Evolutionary conservation across 1,140 invertebrate species (phyloP).

Genomic region (Temnothorax curvispinosus): DNA sequence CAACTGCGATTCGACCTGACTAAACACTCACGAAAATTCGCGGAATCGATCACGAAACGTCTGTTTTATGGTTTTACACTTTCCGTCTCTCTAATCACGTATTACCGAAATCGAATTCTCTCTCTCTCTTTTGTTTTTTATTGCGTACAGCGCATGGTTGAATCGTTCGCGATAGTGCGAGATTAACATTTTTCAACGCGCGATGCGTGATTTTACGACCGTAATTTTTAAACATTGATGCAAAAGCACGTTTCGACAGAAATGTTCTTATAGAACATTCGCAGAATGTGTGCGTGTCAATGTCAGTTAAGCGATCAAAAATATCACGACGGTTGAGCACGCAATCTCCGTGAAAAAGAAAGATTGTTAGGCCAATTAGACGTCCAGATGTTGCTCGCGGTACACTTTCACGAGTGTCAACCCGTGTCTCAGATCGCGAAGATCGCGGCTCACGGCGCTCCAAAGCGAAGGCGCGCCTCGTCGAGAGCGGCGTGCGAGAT

Average conservation of each 20-base stretch:
- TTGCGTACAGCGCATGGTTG: background rate
- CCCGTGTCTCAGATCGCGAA: background rate
- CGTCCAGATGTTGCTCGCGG: background rate
- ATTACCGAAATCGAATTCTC: conserved; percentile 10
- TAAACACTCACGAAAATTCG: conserved; percentile 44
- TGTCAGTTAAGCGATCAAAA: background rate
- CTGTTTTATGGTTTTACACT: conserved; percentile 12
- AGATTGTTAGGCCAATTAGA: background rate
- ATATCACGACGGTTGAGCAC: background rate
- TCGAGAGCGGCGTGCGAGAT: background rate
- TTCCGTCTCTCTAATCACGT: background rate
- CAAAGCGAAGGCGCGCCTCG: background rate
- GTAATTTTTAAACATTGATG: background rate
- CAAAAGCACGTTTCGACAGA: background rate
- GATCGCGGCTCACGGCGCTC: background rate
- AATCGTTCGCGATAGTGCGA: background rate
- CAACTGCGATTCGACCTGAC: conserved; percentile 41
- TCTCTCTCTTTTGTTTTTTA: background rate
- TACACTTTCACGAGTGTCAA: background rate
- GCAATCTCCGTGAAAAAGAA: background rate
- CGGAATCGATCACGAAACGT: conserved; percentile 58
- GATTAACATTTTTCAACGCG: background rate
- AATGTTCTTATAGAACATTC: background rate
- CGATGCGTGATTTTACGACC: background rate
- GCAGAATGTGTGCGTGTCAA: background rate